These are phyloP conservation scores for Passerculus sandwichensis DNA, from an alignment of 2,797 vertebrate species.

Conservation along the genomic window DNA sequence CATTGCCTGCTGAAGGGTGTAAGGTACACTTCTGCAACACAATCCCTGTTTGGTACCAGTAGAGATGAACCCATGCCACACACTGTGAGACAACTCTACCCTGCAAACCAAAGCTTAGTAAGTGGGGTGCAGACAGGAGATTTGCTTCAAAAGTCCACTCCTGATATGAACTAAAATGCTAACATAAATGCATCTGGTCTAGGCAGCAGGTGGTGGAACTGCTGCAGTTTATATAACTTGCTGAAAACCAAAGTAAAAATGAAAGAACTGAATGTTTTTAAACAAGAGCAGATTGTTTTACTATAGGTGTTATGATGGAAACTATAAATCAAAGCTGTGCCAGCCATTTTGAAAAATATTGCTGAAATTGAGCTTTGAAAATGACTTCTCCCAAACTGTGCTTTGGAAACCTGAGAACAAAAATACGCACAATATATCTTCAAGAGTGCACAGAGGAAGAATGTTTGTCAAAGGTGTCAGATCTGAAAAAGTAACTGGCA, in stretches of 20 bases:
- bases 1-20: neutral
- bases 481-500: neutral
- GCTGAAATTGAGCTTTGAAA: slow-evolving; percentile 34
- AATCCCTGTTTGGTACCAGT: neutral
- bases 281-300: slow-evolving; percentile 63
- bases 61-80: neutral
- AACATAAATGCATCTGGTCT: neutral
- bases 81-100: neutral
- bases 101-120: neutral
- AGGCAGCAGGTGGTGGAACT: slow-evolving; percentile 44
- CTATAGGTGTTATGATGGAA: slow-evolving; percentile 39
- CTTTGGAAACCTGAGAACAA: slow-evolving; percentile 10
- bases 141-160: neutral
- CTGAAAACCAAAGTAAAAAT: slow-evolving; percentile 4
- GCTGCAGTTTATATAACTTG: neutral
- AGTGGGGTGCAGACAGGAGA: neutral
- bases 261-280: slow-evolving; percentile 13
- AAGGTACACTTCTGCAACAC: neutral
- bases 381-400: neutral
- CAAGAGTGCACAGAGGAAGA: neutral
- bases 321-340: slow-evolving; percentile 36
- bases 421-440: neutral
- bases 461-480: neutral
- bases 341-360: slow-evolving; percentile 59
- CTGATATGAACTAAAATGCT: neutral